Percentiles rank a stretch among this genome's conserved stretches.
Evolutionary conservation across 2,888 invertebrate species (phyloP).

Genomic region (Cryptosula pallasiana): DNA sequence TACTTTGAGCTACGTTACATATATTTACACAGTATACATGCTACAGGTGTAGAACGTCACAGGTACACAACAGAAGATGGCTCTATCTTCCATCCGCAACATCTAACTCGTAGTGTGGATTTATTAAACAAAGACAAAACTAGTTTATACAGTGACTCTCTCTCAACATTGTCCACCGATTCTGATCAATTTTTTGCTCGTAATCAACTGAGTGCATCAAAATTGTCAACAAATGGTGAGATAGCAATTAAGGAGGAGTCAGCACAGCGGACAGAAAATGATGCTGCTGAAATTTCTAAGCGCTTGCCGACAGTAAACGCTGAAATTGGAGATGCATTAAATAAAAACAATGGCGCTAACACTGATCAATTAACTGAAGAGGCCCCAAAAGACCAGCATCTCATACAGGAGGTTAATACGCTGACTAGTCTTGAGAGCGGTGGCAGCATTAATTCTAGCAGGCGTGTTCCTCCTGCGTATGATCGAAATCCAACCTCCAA

Average conservation of each 20-base stretch:
- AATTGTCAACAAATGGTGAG: no score
- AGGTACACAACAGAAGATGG: not conserved
- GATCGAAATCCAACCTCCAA: not conserved
- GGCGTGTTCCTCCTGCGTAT: no score
- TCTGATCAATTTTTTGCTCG: no score
- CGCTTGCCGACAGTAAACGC: not conserved
- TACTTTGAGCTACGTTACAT: no score
- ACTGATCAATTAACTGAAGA: not conserved
- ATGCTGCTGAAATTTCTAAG: not conserved
- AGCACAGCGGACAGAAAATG: not conserved
- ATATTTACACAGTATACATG: no score
- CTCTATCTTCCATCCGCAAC: not conserved
- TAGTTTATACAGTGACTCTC: not conserved
- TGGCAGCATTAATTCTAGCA: no score
- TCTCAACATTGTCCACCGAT: not conserved
- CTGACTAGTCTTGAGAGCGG: no score
- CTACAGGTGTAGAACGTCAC: constrained; percentile 14
- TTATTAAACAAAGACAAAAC: not conserved
- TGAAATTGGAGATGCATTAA: not conserved
- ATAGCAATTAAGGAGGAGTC: not conserved
- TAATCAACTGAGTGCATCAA: not conserved
- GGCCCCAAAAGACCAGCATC: not conserved
- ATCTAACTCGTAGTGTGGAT: not conserved
- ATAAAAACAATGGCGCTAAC: constrained; percentile 15
- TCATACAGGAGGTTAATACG: not conserved